Evolutionary conservation across 2,888 invertebrate species (phyloP).

Genomic region (Limulus polyphemus): DNA sequence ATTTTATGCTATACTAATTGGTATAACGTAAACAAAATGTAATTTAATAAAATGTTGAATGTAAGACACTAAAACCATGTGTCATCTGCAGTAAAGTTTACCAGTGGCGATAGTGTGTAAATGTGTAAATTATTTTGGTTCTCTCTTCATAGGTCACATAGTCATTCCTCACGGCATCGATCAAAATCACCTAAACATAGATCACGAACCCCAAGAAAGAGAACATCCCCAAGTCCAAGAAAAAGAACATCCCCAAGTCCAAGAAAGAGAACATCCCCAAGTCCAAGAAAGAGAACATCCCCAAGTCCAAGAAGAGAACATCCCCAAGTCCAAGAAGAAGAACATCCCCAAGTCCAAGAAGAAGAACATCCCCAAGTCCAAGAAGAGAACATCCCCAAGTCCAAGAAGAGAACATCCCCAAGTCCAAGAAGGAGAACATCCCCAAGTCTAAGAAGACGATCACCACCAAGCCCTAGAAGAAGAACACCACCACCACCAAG

Average conservation of each 20-base stretch:
- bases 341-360: conserved; percentile 9
- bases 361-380: conserved; percentile 10
- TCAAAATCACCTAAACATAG: too few relatives aligned
- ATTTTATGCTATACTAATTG: too few relatives aligned
- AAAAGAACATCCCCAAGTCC: conserved; percentile 11
- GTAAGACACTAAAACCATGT: too few relatives aligned
- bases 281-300: conserved; percentile 6
- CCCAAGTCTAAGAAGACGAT: conserved; percentile 8
- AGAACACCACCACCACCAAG: background rate
- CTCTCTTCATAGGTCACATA: too few relatives aligned
- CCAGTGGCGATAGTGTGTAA: too few relatives aligned
- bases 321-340: conserved; percentile 11
- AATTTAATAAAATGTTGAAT: too few relatives aligned
- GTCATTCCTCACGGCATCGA: too few relatives aligned
- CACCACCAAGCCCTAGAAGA: conserved; percentile 7
- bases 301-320: conserved; percentile 11
- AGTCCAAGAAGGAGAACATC: conserved; percentile 11
- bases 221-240: conserved; percentile 9
- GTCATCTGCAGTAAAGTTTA: too few relatives aligned
- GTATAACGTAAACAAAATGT: too few relatives aligned
- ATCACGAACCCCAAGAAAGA: too few relatives aligned
- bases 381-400: conserved; percentile 12
- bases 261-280: conserved; percentile 2
- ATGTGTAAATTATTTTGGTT: too few relatives aligned
- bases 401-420: conserved; percentile 9